Base-by-base conservation (phyloP, 2,113 vertebrate genomes). In the Romanogobio albipinnatus region DNA sequence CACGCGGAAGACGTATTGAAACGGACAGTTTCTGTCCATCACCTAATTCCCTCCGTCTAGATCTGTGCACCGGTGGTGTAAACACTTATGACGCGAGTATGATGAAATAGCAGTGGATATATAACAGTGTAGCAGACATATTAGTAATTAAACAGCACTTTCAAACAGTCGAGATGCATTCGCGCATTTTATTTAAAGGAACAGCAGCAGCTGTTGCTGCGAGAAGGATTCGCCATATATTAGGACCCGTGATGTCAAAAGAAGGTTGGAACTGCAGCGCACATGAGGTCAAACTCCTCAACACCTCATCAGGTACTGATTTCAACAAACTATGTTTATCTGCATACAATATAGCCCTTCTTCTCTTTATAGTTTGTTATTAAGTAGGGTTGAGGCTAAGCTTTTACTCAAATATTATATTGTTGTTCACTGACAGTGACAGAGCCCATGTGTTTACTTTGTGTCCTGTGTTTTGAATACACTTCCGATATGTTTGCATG, bases 201-300 rank as follows among this genome's bases (percentile, higher is more conserved):
- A 85, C 93, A 3, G 86, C 90, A 0, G 92, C 92, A 70, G 91
- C 86, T 49, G 88, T 92, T 2, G 93, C 94, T 76, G 89, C 91
- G 9, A 83, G 94, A 51, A 94, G 95, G 84, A 61, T 95, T 70
- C 86, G 93, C 22, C 84, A 82, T 22, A 92, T 95, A 84, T 2
- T 95, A 87, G 92, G 93, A 24, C 84, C 89, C 9, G 89, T 95
- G 0, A 39, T 92, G 84, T 92, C 92, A 0, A 93, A 89, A 86
- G 90, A 92, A 85, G 90, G 92, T 86, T 93, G 94, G 93, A 91
- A 88, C 66, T 88, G 90, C 88, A 90, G 84, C 76, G 84, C 70
- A 49, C 93, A 92, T 86, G 93, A 94, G 92, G 92, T 95, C 93
- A 95, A 93, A 91, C 90, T 92, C 0, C 51, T 95, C 71, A 94